Evolutionary conservation across 1,140 invertebrate genomes (phyloP).

Genomic region (Danaus melanippus): DNA sequence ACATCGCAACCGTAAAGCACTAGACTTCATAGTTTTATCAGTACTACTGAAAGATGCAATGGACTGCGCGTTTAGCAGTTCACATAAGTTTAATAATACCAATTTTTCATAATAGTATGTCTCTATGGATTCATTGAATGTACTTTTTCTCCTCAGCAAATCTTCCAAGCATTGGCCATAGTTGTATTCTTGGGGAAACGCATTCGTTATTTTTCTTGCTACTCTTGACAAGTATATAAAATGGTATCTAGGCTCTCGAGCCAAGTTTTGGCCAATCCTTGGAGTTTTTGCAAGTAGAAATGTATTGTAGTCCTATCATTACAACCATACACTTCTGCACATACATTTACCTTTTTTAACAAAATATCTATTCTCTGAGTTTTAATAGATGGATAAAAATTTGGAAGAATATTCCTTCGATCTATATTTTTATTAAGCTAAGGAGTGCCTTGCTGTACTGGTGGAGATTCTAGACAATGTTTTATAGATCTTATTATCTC

Average conservation of each 20-base stretch:
- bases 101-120: constrained; percentile 33
- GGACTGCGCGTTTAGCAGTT: constrained; percentile 26
- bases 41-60: constrained; percentile 33
- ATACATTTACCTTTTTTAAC: constrained; percentile 25
- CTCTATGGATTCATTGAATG: constrained; percentile 26
- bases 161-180: constrained; percentile 33
- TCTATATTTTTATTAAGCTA: too few species aligned
- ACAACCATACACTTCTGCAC: constrained; percentile 26
- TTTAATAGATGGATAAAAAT: constrained; percentile 9
- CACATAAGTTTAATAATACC: constrained; percentile 26
- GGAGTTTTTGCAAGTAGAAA: constrained; percentile 28
- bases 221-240: constrained; percentile 25
- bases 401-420: constrained; percentile 4
- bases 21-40: constrained; percentile 26
- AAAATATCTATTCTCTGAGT: constrained; percentile 10
- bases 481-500: too few species aligned
- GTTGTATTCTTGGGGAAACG: constrained; percentile 29
- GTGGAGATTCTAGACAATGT: too few species aligned
- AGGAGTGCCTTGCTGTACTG: too few species aligned
- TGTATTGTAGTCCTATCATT: constrained; percentile 24
- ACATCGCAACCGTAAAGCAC: constrained; percentile 23
- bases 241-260: constrained; percentile 24
- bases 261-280: constrained; percentile 27
- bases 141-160: constrained; percentile 26
- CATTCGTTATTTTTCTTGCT: constrained; percentile 27